Percentiles rank a stretch among this genome's conserved stretches.
These are phyloP conservation scores for Anseranas semipalmata DNA, from an alignment of 2,113 vertebrate genomes.

Conservation along the genomic window DNA sequence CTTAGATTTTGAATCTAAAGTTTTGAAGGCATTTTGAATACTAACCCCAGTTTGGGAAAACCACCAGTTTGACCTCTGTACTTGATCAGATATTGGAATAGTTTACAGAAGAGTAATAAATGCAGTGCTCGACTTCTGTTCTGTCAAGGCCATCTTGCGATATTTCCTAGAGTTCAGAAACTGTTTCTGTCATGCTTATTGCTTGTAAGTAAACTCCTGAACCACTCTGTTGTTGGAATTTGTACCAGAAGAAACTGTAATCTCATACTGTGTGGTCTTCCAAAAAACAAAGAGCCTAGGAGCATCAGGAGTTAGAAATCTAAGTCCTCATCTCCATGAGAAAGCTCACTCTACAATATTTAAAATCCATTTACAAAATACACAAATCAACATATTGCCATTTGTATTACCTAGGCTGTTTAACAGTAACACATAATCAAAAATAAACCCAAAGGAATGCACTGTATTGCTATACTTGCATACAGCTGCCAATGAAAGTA, in stretches of 20 bases:
- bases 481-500: neutral
- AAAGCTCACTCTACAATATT: neutral
- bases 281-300: neutral
- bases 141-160: neutral
- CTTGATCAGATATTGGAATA: neutral
- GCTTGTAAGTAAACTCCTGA: neutral
- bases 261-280: neutral
- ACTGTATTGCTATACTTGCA: neutral
- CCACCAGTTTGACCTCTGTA: neutral
- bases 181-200: neutral
- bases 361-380: neutral
- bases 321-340: neutral
- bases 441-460: neutral
- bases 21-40: neutral
- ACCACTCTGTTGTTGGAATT: neutral
- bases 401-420: neutral
- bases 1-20: neutral
- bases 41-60: neutral
- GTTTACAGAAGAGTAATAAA: neutral
- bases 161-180: neutral
- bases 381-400: neutral
- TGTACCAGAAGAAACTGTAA: neutral
- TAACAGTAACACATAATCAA: neutral
- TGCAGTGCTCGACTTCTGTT: neutral
- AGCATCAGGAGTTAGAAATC: neutral